Percentiles rank a stretch among this genome's conserved stretches.
phyloP scores from a whole-genome alignment of 2,888 invertebrate species.

The Aspidiotus rigidus region DNA sequence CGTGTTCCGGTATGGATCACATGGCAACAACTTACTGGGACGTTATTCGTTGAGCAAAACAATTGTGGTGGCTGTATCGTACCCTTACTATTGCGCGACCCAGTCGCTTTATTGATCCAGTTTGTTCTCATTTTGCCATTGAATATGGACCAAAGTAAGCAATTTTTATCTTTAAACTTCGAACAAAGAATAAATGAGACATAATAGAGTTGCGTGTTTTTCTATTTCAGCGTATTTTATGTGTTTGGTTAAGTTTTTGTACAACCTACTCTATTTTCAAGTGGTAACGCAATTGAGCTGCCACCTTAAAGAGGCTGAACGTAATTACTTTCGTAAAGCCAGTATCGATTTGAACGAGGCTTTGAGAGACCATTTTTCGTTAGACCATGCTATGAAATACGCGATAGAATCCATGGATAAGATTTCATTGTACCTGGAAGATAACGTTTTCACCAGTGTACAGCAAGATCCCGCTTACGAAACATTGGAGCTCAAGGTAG shows the following conservation, averaged over 20 bases:
- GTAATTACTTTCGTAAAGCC: slow-evolving; percentile 43
- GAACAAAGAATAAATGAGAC: neutral
- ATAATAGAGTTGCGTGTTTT: neutral
- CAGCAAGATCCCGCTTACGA: slow-evolving; percentile 36
- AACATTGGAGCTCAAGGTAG: slow-evolving; percentile 37
- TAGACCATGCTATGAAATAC: slow-evolving; percentile 44
- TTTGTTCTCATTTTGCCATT: slow-evolving; percentile 75
- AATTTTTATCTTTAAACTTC: neutral
- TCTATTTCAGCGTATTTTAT: slow-evolving; percentile 58
- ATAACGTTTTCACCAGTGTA: neutral
- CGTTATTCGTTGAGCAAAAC: slow-evolving; percentile 41
- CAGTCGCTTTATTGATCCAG: slow-evolving; percentile 74
- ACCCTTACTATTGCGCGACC: slow-evolving; percentile 79
- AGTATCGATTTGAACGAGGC: slow-evolving; percentile 10
- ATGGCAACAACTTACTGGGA: slow-evolving; percentile 50
- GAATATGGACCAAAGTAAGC: slow-evolving; percentile 75
- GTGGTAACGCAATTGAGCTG: slow-evolving; percentile 71
- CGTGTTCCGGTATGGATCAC: slow-evolving; percentile 53
- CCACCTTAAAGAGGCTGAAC: slow-evolving; percentile 55
- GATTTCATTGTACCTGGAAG: slow-evolving; percentile 54
- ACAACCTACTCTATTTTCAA: slow-evolving; percentile 83
- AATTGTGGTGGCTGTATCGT: slow-evolving; percentile 49
- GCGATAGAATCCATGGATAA: slow-evolving; percentile 48
- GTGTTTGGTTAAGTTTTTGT: slow-evolving; percentile 75
- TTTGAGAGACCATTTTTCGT: slow-evolving; percentile 34